These are phyloP conservation scores for Meteorus sp. DNA, from an alignment of 1,140 invertebrate genomes.

Conservation along the genomic window DNA sequence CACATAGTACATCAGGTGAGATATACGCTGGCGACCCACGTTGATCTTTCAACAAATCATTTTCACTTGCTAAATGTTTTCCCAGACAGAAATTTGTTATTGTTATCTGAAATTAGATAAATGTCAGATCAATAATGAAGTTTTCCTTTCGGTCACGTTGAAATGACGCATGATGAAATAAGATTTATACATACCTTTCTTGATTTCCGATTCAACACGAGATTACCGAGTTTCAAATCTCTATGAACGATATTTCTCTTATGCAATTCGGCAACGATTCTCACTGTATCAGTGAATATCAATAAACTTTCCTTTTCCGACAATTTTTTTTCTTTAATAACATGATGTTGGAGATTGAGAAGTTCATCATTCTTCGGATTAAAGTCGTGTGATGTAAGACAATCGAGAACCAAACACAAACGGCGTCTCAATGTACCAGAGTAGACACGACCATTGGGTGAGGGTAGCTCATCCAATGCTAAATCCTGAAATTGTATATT, in stretches of 20 bases:
- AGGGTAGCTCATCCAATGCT: constrained; percentile 67
- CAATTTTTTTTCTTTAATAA: constrained; percentile 80
- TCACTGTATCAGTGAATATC: constrained; percentile 78
- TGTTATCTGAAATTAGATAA: constrained; percentile 65
- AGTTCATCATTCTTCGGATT: constrained; percentile 68
- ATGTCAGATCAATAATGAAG: constrained; percentile 10
- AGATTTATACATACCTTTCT: constrained; percentile 48
- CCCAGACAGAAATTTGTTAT: constrained; percentile 84
- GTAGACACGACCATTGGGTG: constrained; percentile 61
- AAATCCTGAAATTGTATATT: constrained; percentile 63
- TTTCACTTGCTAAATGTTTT: constrained; percentile 75
- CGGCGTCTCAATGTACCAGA: constrained; percentile 67
- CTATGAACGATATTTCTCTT: constrained; percentile 82
- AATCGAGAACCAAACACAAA: constrained; percentile 77
- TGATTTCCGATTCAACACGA: constrained; percentile 74
- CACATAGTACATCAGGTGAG: constrained; percentile 80
- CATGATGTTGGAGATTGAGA: constrained; percentile 81
- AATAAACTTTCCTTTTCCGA: constrained; percentile 74
- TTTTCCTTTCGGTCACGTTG: not conserved
- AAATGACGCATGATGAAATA: not conserved
- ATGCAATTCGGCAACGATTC: constrained; percentile 76
- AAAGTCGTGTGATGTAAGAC: constrained; percentile 75
- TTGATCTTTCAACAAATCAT: constrained; percentile 77
- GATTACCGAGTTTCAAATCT: constrained; percentile 81
- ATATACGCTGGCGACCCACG: constrained; percentile 84